These are phyloP conservation scores for Apocheima hispidaria DNA, from an alignment of 2,888 invertebrate genomes.

Conservation along the genomic window DNA sequence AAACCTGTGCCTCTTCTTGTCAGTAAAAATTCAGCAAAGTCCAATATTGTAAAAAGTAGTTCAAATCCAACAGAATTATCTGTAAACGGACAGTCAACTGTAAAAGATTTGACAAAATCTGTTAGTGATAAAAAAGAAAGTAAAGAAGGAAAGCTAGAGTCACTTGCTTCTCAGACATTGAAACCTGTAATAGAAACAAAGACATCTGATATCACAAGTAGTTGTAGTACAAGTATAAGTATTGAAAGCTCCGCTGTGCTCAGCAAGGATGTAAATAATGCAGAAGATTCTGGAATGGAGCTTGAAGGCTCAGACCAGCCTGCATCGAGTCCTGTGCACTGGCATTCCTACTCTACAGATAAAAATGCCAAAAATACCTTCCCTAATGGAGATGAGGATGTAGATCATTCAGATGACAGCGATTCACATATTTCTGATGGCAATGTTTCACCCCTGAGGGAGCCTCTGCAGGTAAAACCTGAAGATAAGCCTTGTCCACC, in stretches of 20 bases:
- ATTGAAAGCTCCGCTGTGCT: slow-evolving; percentile 60
- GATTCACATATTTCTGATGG: slow-evolving; percentile 66
- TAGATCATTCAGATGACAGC: slow-evolving; percentile 71
- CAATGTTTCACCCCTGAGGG: slow-evolving; percentile 50
- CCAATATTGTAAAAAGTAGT: slow-evolving; percentile 65
- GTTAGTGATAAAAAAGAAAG: slow-evolving; percentile 66
- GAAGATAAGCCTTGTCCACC: slow-evolving; percentile 56
- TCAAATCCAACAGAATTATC: slow-evolving; percentile 64
- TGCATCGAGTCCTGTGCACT: slow-evolving; percentile 54
- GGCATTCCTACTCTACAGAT: slow-evolving; percentile 53
- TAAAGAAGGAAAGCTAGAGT: slow-evolving; percentile 62
- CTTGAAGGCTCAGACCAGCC: slow-evolving; percentile 62
- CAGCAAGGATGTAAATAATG: slow-evolving; percentile 65
- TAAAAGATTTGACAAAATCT: slow-evolving; percentile 61
- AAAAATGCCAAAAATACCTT: slow-evolving; percentile 45
- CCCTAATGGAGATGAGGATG: slow-evolving; percentile 73
- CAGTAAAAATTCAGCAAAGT: slow-evolving; percentile 75
- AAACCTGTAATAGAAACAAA: slow-evolving; percentile 54
- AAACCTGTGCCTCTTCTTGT: slow-evolving; percentile 82
- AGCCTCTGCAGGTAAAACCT: slow-evolving; percentile 48
- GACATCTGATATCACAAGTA: slow-evolving; percentile 59
- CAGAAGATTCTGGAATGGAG: slow-evolving; percentile 66
- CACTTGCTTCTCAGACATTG: slow-evolving; percentile 55
- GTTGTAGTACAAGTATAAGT: slow-evolving; percentile 67
- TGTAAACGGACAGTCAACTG: slow-evolving; percentile 64